phyloP scores from a whole-genome alignment of 2,113 vertebrate genomes.

The Hepsetus odoe region DNA sequence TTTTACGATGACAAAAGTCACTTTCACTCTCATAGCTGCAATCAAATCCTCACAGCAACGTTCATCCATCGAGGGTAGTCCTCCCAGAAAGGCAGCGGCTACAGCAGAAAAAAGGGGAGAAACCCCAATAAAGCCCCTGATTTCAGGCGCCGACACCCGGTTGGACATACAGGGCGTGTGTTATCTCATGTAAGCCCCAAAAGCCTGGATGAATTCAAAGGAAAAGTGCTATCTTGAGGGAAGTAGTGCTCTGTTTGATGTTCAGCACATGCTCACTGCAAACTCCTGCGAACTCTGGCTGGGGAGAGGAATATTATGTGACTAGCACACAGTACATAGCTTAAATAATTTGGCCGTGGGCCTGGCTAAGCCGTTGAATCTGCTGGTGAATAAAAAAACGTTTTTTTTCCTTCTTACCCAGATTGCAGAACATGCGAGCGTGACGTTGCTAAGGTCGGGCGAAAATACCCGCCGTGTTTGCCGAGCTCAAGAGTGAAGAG shows the following conservation, averaged over 20 bases:
- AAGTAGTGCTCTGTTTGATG: neutral
- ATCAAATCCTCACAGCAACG: neutral
- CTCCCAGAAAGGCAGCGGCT: neutral
- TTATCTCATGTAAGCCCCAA: neutral
- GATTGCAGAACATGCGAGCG: neutral
- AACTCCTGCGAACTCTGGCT: neutral
- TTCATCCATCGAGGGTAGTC: neutral
- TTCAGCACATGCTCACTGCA: constrained; percentile 5
- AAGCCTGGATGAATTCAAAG: neutral
- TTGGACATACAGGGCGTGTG: neutral
- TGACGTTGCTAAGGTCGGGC: neutral
- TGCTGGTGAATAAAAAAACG: neutral
- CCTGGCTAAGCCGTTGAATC: constrained; percentile 8
- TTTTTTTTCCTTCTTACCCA: neutral
- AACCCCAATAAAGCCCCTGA: neutral
- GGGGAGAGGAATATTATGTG: neutral
- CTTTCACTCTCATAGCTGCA: neutral
- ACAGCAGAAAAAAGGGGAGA: neutral
- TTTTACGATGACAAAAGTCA: too few species aligned
- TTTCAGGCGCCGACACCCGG: neutral
- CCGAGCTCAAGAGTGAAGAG: neutral
- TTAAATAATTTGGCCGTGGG: neutral
- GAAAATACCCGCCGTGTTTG: neutral
- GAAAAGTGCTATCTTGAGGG: neutral
- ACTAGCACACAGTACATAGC: neutral